Evolutionary conservation across 23 tunicate species (phyloP), one percentile per base, ranked within the genome.

Genomic region (Clavelina lepadiformis): DNA sequence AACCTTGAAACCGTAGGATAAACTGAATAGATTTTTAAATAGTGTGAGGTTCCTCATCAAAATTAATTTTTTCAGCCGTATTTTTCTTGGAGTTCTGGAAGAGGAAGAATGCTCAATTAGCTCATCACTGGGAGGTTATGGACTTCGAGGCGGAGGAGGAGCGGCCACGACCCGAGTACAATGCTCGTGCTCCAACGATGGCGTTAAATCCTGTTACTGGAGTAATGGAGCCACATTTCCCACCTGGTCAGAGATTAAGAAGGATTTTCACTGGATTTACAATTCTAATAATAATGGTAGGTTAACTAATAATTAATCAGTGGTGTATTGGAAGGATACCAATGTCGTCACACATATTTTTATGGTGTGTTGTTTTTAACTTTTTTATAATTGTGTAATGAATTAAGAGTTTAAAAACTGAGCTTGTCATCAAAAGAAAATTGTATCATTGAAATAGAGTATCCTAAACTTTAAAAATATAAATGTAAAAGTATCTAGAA

Each of bases 91-190:
- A 86, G 63, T 86, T 79, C 58, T 86, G 95, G 95, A 86, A 86
- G 69, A 70, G 95, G 0, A 86, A 78, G 51, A 77, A 65, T 53
- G 85, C 95, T 46, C 67, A 58, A 31, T 31, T 86, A 21, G 78
- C 85, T 65, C 85, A 86, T 59, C 95, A 86, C 65, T 86, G 95
- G 95, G 95, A 86, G 68, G 85, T 72, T 57, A 86, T 86, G 80
- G 83, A 78, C 46, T 86, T 60, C 47, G 78, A 76, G 37, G 87
- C 71, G 45, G 95, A 86, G 55, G 95, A 86, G 58, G 95, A 86
- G 45, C 37, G 83, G 27, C 95, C 95, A 8, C 75, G 95, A 28
- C 95, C 95, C 2, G 95, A 86, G 37, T 86, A 77, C 55, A 65
- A 67, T n/a, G 95, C 95, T n/a, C 75, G 80, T 4, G 85, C 85